phyloP scores from a whole-genome alignment of 2,113 vertebrate species.

The Pseudorasbora parva region DNA sequence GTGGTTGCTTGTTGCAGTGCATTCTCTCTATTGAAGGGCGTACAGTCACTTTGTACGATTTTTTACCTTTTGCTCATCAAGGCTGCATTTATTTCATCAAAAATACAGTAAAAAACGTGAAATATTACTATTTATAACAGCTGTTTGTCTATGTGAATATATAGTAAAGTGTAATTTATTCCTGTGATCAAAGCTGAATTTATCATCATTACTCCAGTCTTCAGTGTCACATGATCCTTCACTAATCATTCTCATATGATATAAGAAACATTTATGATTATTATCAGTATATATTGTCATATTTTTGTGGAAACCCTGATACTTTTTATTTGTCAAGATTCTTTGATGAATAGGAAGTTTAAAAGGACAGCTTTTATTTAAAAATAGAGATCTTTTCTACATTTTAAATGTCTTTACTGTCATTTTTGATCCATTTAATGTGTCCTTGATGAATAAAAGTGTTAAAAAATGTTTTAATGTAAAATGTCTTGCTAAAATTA shows the following conservation, averaged over 20 bases:
- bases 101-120: neutral
- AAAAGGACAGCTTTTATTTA: neutral
- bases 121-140: neutral
- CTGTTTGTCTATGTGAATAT: neutral
- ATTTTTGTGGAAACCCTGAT: neutral
- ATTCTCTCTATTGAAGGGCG: neutral
- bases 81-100: neutral
- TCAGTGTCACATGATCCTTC: conserved; percentile 10
- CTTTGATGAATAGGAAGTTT: too few species aligned
- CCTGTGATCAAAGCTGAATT: neutral
- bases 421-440: neutral
- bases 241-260: neutral
- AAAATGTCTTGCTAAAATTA: neutral
- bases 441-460: neutral
- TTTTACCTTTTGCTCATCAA: neutral
- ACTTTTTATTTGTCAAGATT: neutral
- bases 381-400: too few species aligned
- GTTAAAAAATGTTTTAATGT: too few species aligned
- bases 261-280: neutral
- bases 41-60: too few species aligned
- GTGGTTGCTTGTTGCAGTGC: neutral
- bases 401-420: too few species aligned
- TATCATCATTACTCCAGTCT: neutral
- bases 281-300: too few species aligned
- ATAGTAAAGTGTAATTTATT: neutral